Evolutionary conservation across 1,140 invertebrate genomes (phyloP).

Genomic region (Gerris buenoi): DNA sequence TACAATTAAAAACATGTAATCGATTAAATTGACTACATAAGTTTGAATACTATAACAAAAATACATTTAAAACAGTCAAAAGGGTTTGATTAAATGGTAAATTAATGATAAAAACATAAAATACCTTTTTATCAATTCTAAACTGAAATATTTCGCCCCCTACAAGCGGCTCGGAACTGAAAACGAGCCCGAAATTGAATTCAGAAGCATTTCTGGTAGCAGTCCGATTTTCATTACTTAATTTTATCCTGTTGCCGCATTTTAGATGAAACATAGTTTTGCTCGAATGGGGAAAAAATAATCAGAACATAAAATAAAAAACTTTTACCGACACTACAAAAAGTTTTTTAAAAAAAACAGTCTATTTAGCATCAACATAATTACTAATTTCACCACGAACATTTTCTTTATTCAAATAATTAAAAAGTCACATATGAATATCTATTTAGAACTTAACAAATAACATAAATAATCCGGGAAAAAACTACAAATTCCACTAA

Average conservation of each 20-base stretch:
- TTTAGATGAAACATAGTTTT: conserved; percentile 52
- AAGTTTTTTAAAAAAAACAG: too few species aligned
- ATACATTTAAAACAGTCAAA: not conserved
- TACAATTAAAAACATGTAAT: conserved; percentile 8
- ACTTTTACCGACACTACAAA: too few species aligned
- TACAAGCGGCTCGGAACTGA: conserved; percentile 61
- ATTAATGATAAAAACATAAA: not conserved
- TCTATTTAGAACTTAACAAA: too few species aligned
- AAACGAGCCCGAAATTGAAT: conserved; percentile 73
- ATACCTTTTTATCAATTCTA: conserved; percentile 72
- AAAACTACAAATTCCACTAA: too few species aligned
- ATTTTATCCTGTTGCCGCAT: conserved; percentile 60
- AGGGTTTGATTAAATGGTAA: not conserved
- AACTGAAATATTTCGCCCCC: conserved; percentile 80
- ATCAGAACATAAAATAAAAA: too few species aligned
- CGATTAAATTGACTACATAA: conserved; percentile 3
- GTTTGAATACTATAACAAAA: not conserved
- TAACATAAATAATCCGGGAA: too few species aligned
- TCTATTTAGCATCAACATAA: too few species aligned
- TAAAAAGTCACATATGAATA: too few species aligned
- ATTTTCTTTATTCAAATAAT: too few species aligned
- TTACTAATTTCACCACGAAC: too few species aligned
- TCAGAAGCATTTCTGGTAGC: conserved; percentile 59
- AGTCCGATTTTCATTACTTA: conserved; percentile 65
- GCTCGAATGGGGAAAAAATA: too few species aligned